Evolutionary conservation across 2,113 vertebrate genomes (phyloP).

Genomic region (Corythoichthys intestinalis): DNA sequence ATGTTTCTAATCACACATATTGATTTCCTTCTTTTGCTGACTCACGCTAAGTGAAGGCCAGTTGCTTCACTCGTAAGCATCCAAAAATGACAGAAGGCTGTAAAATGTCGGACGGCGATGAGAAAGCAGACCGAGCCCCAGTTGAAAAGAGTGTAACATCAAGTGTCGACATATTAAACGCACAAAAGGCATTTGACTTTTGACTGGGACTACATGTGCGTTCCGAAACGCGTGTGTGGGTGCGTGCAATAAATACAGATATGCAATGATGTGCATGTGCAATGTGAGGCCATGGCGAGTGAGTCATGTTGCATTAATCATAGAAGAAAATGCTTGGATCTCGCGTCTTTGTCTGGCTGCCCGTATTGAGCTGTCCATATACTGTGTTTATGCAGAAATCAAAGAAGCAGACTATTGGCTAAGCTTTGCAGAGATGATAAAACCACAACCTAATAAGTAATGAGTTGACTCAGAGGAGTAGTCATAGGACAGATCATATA

Average conservation of each 20-base stretch:
- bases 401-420: conserved; percentile 21
- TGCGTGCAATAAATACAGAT: conserved; percentile 28
- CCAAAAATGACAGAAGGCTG: conserved; percentile 47
- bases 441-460: conserved; percentile 24
- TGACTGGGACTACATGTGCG: conserved; percentile 23
- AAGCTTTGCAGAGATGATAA: conserved; percentile 16
- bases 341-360: conserved; percentile 17
- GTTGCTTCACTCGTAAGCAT: conserved; percentile 29
- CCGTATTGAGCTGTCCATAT: conserved; percentile 26
- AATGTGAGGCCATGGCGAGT: conserved; percentile 22
- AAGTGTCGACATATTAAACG: conserved; percentile 25
- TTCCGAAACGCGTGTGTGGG: conserved; percentile 22
- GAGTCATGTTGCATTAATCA: conserved; percentile 55
- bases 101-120: conserved; percentile 40
- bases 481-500: conserved; percentile 23
- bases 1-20: conserved; percentile 54
- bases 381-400: conserved; percentile 10
- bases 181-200: conserved; percentile 39
- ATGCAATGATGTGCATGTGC: conserved; percentile 29
- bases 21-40: conserved; percentile 53
- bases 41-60: conserved; percentile 45
- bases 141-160: conserved; percentile 26
- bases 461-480: conserved; percentile 37
- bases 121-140: conserved; percentile 34
- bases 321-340: conserved; percentile 30